Percentiles rank a stretch among this genome's conserved stretches.
Evolutionary conservation across 2,797 vertebrate genomes (phyloP).

Genomic region (Okamejei kenojei): DNA sequence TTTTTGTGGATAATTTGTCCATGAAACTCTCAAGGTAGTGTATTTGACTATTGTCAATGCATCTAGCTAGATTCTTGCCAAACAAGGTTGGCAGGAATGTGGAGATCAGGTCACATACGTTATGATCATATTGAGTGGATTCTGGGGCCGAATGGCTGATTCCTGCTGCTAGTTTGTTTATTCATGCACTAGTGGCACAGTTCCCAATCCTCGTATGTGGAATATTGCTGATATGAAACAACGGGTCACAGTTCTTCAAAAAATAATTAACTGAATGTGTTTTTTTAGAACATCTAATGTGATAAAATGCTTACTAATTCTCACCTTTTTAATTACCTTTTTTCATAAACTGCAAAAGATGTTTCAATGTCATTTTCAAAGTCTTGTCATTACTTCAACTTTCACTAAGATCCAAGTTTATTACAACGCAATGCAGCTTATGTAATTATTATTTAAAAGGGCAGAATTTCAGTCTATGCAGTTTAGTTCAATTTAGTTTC

Average conservation of each 20-base stretch:
- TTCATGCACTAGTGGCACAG: no score
- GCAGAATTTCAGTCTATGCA: background rate
- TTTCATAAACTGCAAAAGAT: background rate
- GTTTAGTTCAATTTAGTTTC: no score
- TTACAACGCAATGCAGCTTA: background rate
- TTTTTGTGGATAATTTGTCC: no score
- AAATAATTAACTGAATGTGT: background rate
- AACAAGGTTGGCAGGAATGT: no score
- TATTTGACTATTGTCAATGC: no score
- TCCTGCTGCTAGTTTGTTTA: no score
- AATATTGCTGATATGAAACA: background rate
- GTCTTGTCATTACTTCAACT: background rate
- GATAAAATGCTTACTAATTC: background rate
- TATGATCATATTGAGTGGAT: no score
- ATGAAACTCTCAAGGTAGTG: no score
- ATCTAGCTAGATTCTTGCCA: no score
- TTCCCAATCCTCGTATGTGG: background rate
- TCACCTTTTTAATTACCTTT: background rate
- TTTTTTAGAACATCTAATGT: background rate
- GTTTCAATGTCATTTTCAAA: background rate
- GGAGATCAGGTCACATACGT: no score
- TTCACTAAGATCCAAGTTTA: background rate
- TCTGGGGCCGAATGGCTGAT: no score
- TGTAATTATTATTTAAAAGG: background rate
- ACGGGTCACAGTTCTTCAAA: background rate